Percentiles rank a stretch among this genome's conserved stretches.
Evolutionary conservation across 2,113 vertebrate genomes (phyloP).

Genomic region (Eublepharis macularius): DNA sequence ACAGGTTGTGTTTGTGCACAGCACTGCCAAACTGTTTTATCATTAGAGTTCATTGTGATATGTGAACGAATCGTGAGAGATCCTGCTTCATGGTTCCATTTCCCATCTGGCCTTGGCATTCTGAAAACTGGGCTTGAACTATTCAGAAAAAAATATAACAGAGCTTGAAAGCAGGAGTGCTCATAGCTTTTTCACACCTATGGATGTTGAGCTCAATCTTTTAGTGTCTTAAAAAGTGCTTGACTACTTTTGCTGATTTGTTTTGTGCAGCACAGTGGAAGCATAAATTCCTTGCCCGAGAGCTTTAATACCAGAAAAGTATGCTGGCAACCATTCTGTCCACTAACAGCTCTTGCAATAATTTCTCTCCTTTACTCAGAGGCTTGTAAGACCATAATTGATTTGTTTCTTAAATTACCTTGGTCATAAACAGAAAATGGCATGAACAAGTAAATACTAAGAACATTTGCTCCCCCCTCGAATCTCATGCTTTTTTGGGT

Average conservation of each 20-base stretch:
- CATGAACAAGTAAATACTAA: background rate
- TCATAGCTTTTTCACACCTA: background rate
- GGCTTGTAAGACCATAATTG: background rate
- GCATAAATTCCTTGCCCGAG: background rate
- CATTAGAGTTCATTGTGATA: no score
- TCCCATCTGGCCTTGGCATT: background rate
- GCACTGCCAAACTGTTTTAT: no score
- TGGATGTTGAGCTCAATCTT: background rate
- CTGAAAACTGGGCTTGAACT: background rate
- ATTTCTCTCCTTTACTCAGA: conserved; percentile 13
- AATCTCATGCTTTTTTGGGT: background rate
- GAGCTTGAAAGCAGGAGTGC: background rate
- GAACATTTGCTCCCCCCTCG: background rate
- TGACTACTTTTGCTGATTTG: background rate
- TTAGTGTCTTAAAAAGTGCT: background rate
- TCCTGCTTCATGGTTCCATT: background rate
- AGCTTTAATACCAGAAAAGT: conserved; percentile 8
- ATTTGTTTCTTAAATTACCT: background rate
- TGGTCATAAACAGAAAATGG: background rate
- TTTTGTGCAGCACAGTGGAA: conserved; percentile 22
- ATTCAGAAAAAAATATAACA: background rate
- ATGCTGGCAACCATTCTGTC: conserved; percentile 3
- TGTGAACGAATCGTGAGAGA: no score
- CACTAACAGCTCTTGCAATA: background rate
- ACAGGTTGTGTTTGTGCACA: no score